Conservation (phyloP, 2,797 vertebrate genomes). For the Emys orbicularis region DNA sequence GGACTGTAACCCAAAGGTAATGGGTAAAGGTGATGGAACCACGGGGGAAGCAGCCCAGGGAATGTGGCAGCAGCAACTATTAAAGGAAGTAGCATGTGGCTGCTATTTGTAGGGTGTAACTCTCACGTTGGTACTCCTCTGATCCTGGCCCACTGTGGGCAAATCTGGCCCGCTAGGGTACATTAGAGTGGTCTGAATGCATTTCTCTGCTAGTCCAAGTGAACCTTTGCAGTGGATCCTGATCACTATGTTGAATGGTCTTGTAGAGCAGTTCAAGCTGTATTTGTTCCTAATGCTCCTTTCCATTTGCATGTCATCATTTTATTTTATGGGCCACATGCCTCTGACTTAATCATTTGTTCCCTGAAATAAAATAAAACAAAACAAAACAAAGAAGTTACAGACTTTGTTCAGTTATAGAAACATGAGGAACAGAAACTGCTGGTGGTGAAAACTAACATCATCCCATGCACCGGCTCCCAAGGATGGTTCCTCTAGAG, state of each 20-base stretch:
- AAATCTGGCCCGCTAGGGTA: background rate
- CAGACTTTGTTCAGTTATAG: conserved; percentile 19
- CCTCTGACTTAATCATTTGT: background rate
- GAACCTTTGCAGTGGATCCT: background rate
- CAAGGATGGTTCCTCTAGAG: background rate
- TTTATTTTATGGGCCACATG: background rate
- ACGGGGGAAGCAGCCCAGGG: no score
- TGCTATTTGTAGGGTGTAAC: background rate
- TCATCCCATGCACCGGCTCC: accelerated
- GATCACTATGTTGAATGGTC: background rate
- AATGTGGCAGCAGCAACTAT: no score
- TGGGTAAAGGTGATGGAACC: no score
- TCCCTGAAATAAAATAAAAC: conserved; percentile 16
- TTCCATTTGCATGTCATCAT: background rate
- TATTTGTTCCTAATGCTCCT: background rate
- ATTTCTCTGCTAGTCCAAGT: background rate
- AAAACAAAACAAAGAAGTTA: background rate
- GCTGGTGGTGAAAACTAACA: background rate
- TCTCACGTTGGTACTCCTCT: background rate
- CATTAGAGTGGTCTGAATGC: background rate
- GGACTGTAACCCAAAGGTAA: no score
- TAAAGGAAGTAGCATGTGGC: no score
- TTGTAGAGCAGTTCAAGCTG: background rate
- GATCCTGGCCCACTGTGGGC: background rate
- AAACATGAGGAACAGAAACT: conserved; percentile 38